These are phyloP conservation scores for Chironomus riparius DNA, from an alignment of 2,888 invertebrate genomes.

Conservation along the genomic window DNA sequence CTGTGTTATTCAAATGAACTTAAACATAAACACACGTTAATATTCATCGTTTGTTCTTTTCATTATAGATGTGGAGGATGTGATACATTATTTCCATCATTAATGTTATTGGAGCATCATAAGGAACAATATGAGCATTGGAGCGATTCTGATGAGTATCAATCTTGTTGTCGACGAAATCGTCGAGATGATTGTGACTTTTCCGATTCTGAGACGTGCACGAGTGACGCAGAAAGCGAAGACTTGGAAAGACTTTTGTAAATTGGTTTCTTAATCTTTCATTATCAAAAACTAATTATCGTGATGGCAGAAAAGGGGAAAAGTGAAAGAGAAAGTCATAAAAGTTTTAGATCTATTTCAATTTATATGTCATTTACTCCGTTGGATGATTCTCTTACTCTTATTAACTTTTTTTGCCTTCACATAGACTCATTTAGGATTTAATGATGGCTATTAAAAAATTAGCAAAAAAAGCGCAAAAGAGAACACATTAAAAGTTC, in stretches of 20 bases:
- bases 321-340: no score
- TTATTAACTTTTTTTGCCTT: no score
- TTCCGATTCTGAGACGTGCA: slow-evolving; percentile 52
- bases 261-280: slow-evolving; percentile 31
- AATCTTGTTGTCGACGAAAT: slow-evolving; percentile 42
- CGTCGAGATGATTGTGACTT: slow-evolving; percentile 42
- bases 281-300: not conserved
- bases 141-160: slow-evolving; percentile 58
- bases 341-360: no score
- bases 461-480: no score
- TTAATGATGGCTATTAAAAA: no score
- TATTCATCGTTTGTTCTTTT: not conserved
- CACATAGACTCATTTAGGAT: no score
- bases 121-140: slow-evolving; percentile 76
- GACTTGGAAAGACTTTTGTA: slow-evolving; percentile 60
- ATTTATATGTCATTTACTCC: no score
- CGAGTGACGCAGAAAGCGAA: slow-evolving; percentile 52
- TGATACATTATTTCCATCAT: slow-evolving; percentile 68
- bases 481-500: no score
- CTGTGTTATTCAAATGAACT: no score
- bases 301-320: not conserved
- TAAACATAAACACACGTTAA: no score
- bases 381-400: no score
- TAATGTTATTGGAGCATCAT: slow-evolving; percentile 72
- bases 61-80: slow-evolving; percentile 61